Evolutionary conservation across 2,888 invertebrate species (phyloP).

Genomic region (Merodon equestris): DNA sequence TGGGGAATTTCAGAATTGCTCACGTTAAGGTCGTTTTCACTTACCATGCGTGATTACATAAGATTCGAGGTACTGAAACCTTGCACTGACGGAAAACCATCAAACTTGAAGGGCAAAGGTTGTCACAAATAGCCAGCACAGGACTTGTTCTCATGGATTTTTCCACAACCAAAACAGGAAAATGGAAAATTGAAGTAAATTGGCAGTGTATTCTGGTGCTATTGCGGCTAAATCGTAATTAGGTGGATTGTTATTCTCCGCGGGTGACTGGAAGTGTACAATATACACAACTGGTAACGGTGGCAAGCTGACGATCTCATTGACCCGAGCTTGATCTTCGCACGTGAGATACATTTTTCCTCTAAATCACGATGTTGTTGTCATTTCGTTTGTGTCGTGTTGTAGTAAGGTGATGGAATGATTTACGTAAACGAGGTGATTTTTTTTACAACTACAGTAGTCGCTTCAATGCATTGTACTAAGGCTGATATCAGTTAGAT

Average conservation of each 20-base stretch:
- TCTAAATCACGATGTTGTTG: constrained; percentile 6
- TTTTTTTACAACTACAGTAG: too few species aligned
- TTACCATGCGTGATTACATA: not conserved
- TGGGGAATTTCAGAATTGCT: not conserved
- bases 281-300: not conserved
- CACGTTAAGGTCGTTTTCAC: constrained; percentile 21
- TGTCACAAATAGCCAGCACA: not conserved
- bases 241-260: constrained; percentile 18
- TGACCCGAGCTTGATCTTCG: constrained; percentile 62
- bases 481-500: too few species aligned
- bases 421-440: too few species aligned
- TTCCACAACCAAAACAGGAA: constrained; percentile 3
- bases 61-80: constrained; percentile 5
- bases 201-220: not conserved
- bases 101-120: not conserved
- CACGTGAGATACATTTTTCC: constrained; percentile 45
- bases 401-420: constrained; percentile 37
- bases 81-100: constrained; percentile 29
- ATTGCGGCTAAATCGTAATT: constrained; percentile 18
- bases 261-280: constrained; percentile 5
- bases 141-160: constrained; percentile 27
- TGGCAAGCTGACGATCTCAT: constrained; percentile 26
- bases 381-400: not conserved
- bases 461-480: too few species aligned
- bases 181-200: not conserved